Conservation (phyloP, 2,113 vertebrate species). For the Motacilla tschutschensis region DNA sequence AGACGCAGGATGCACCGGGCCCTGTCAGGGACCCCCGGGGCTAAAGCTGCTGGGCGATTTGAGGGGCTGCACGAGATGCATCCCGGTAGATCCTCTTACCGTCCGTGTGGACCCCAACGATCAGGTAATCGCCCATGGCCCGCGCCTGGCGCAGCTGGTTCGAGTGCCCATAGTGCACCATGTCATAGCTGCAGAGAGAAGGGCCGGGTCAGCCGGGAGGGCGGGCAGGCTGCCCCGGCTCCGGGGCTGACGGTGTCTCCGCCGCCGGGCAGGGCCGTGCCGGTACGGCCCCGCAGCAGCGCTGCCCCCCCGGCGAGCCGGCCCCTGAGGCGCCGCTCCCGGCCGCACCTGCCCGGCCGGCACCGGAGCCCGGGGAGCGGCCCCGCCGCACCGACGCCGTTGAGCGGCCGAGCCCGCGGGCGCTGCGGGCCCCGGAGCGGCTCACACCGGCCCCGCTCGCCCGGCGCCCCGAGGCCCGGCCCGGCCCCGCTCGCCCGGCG, state of each 20-base stretch:
- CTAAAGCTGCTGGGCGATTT: not conserved
- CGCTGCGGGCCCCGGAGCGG: no score
- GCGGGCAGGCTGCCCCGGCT: not conserved
- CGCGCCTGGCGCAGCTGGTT: constrained; percentile 97
- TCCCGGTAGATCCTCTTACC: constrained; percentile 69
- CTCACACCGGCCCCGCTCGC: no score
- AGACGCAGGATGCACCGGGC: not conserved
- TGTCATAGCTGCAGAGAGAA: constrained; percentile 86
- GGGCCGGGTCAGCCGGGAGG: not conserved
- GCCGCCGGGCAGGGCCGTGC: not conserved
- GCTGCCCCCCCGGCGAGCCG: not conserved
- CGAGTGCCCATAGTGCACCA: constrained; percentile 97
- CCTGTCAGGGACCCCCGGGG: fast-evolving
- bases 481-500: not conserved
- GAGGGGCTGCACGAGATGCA: not conserved
- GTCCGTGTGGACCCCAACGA: constrained; percentile 94
- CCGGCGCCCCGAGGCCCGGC: not conserved
- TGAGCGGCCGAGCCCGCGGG: not conserved
- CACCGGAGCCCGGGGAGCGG: not conserved
- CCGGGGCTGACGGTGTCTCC: not conserved
- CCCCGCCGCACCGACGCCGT: not conserved
- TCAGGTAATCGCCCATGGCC: constrained; percentile 93
- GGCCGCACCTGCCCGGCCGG: not conserved
- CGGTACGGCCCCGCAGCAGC: not conserved
- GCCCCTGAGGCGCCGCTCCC: fast-evolving